A percentile compares a stretch with the other conserved stretches of the same genome.
These are phyloP conservation scores for Epiblema foenella DNA, from an alignment of 2,888 invertebrate genomes.

Conservation along the genomic window DNA sequence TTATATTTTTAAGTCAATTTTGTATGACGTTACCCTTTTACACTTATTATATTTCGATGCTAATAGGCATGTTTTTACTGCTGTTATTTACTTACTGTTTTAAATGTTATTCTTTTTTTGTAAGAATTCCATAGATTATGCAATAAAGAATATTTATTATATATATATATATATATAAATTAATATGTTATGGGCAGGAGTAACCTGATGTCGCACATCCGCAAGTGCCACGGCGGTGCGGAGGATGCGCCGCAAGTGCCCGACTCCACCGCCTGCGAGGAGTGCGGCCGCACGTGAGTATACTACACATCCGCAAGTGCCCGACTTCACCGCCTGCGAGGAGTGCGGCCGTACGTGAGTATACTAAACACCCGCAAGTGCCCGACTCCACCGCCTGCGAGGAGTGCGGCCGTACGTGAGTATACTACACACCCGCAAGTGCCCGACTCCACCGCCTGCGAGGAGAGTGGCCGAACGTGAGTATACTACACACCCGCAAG, in stretches of 20 bases:
- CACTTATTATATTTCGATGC: too few species aligned
- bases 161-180: not conserved
- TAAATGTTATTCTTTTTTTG: too few species aligned
- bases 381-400: slow-evolving; percentile 51
- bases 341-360: slow-evolving; percentile 68
- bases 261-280: slow-evolving; percentile 51
- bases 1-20: too few species aligned
- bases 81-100: too few species aligned
- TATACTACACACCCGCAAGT: slow-evolving; percentile 45
- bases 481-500: slow-evolving; percentile 51
- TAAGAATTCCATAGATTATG: too few species aligned
- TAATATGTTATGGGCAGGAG: slow-evolving; percentile 49
- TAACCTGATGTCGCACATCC: slow-evolving; percentile 74
- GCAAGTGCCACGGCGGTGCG: slow-evolving; percentile 68
- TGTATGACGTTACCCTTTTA: too few species aligned
- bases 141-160: too few species aligned
- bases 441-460: slow-evolving; percentile 51
- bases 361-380: slow-evolving; percentile 35
- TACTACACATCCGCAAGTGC: slow-evolving; percentile 32
- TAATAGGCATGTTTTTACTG: too few species aligned
- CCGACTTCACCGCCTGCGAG: slow-evolving; percentile 51
- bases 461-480: slow-evolving; percentile 65
- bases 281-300: slow-evolving; percentile 68
- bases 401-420: slow-evolving; percentile 67
- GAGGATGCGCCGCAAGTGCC: slow-evolving; percentile 39